phyloP scores from a whole-genome alignment of 2,888 invertebrate genomes.

The Perizoma flavofasciatum region DNA sequence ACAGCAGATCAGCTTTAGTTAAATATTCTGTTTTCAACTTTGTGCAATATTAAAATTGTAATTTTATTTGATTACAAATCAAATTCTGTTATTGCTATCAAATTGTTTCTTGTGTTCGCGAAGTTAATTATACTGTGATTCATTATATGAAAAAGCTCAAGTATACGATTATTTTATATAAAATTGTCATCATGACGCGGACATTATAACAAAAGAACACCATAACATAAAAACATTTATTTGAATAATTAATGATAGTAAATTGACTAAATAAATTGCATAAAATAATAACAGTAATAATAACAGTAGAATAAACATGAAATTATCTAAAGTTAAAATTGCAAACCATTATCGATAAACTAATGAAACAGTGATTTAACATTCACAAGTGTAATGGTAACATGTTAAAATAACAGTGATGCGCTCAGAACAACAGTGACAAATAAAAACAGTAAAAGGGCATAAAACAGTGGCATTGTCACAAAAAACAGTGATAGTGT shows the following conservation, averaged over 20 bases:
- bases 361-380: too few species aligned
- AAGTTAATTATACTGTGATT: constrained; percentile 29
- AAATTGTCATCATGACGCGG: not conserved
- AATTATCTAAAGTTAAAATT: too few species aligned
- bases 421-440: constrained; percentile 1
- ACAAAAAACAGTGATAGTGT: constrained; percentile 2
- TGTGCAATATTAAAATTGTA: not conserved
- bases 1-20: not conserved
- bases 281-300: too few species aligned
- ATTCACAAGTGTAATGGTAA: too few species aligned
- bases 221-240: not conserved
- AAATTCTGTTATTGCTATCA: constrained; percentile 13
- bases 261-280: too few species aligned
- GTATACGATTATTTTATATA: constrained; percentile 16
- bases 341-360: too few species aligned
- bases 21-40: too few species aligned
- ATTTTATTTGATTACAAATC: constrained; percentile 34
- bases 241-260: not conserved
- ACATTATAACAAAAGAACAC: constrained; percentile 4
- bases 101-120: constrained; percentile 5
- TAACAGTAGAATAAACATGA: too few species aligned
- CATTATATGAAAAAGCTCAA: constrained; percentile 10
- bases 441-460: not conserved
- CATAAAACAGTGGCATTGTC: constrained; percentile 10
- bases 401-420: not conserved